A percentile compares a stretch with the other conserved stretches of the same genome.
Conservation (phyloP, 2,797 vertebrate genomes). For the Perodicticus potto region DNA sequence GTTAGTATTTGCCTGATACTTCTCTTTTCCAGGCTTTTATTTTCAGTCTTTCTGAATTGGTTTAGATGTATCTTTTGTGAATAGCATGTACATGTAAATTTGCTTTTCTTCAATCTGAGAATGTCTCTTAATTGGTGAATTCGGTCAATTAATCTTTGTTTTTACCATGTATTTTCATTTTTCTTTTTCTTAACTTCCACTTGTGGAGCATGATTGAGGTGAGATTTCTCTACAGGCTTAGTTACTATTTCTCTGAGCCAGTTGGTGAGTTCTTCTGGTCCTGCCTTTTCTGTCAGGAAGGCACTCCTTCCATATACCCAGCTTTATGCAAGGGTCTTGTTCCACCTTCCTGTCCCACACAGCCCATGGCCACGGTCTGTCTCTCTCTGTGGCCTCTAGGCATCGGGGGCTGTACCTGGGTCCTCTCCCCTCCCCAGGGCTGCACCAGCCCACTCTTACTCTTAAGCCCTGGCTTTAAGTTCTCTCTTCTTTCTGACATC, state of each 20-base stretch:
- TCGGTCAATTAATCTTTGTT: neutral
- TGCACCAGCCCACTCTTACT: neutral
- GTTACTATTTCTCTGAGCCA: neutral
- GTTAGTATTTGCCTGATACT: neutral
- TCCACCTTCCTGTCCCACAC: neutral
- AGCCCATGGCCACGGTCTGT: neutral
- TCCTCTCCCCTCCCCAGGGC: too few species aligned
- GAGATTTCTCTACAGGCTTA: neutral
- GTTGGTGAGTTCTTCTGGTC: neutral
- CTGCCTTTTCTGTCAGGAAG: too few species aligned
- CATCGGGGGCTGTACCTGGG: neutral
- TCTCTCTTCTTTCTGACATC: neutral
- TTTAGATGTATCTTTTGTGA: conserved; percentile 3
- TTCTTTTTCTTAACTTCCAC: neutral
- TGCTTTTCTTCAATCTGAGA: neutral
- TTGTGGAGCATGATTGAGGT: neutral
- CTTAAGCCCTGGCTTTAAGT: neutral
- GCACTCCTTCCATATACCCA: neutral
- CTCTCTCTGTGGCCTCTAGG: neutral
- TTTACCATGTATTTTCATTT: neutral
- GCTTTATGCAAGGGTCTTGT: neutral
- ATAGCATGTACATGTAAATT: neutral
- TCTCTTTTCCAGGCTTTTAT: neutral
- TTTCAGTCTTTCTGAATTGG: neutral
- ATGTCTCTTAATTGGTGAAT: conserved; percentile 8